phyloP scores from a whole-genome alignment of 1,140 invertebrate species.

The Macrostomum lignano region DNA sequence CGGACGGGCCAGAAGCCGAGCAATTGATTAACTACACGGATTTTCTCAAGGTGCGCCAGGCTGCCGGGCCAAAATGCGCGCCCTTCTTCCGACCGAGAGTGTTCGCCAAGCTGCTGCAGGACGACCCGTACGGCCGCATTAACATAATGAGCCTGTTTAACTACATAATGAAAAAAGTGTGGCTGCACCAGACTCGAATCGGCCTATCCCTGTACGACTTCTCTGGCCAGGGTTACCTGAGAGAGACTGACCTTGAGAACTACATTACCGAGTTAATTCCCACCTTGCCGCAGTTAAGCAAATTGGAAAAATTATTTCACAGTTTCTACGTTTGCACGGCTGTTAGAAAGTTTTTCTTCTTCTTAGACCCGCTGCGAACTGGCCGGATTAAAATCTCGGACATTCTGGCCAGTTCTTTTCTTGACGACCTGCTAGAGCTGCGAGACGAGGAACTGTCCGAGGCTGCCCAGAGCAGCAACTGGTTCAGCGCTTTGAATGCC shows the following conservation, averaged over 20 bases:
- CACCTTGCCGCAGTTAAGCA: slow-evolving; percentile 41
- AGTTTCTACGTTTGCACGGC: slow-evolving; percentile 84
- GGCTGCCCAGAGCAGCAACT: slow-evolving; percentile 57
- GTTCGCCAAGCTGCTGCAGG: slow-evolving; percentile 53
- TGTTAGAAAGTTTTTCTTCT: slow-evolving; percentile 75
- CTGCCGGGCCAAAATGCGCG: no score
- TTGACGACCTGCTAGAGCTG: slow-evolving; percentile 62
- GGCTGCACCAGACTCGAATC: slow-evolving; percentile 67
- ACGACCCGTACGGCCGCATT: slow-evolving; percentile 44
- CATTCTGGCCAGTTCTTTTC: slow-evolving; percentile 57
- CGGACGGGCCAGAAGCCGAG: no score
- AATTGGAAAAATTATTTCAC: slow-evolving; percentile 38
- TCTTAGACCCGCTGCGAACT: slow-evolving; percentile 56
- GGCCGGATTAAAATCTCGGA: slow-evolving; percentile 63
- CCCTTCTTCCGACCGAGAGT: slow-evolving; percentile 52
- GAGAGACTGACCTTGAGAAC: slow-evolving; percentile 61
- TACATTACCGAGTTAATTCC: slow-evolving; percentile 74
- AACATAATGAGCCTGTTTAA: slow-evolving; percentile 47
- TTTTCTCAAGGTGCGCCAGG: no score
- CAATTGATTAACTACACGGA: no score
- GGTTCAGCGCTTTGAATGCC: slow-evolving; percentile 70
- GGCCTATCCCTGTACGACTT: slow-evolving; percentile 69
- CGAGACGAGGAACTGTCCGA: slow-evolving; percentile 51
- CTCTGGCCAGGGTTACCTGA: slow-evolving; percentile 59
- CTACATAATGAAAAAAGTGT: slow-evolving; percentile 73